Conservation (phyloP, 2,888 invertebrate species). For the Phasia obesa region DNA sequence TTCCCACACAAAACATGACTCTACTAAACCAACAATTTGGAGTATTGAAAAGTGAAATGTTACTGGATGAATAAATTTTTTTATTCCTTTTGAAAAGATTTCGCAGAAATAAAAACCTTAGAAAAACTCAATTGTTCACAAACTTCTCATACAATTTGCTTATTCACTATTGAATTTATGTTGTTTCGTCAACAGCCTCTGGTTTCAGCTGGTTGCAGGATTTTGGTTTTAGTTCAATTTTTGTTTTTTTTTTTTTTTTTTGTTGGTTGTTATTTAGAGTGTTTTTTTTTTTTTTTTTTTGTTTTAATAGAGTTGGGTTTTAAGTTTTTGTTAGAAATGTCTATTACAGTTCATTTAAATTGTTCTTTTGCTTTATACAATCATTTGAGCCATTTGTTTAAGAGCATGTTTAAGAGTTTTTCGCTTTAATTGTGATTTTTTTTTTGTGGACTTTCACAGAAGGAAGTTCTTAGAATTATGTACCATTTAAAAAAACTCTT, state of each 20-base stretch:
- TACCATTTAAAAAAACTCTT: neutral
- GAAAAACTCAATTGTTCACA: neutral
- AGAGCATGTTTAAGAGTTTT: slow-evolving; percentile 29
- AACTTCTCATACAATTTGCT: neutral
- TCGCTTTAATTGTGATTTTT: neutral
- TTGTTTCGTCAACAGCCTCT: slow-evolving; percentile 14
- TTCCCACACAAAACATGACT: slow-evolving; percentile 6
- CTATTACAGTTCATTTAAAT: neutral
- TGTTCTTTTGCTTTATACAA: slow-evolving; percentile 24
- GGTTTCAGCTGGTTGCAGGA: neutral
- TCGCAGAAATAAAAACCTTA: neutral
- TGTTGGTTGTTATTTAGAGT: slow-evolving; percentile 1
- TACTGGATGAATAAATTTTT: slow-evolving; percentile 8
- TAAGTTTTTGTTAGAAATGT: neutral
- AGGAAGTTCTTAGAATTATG: neutral
- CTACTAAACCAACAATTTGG: slow-evolving; percentile 30
- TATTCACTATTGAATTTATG: slow-evolving; percentile 14
- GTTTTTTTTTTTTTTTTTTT: neutral
- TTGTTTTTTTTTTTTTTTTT: neutral
- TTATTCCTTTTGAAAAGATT: neutral
- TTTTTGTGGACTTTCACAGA: neutral
- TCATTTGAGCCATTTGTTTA: slow-evolving; percentile 42
- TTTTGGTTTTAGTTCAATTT: neutral
- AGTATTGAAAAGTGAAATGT: slow-evolving; percentile 49
- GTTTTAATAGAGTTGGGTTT: neutral